Evolutionary conservation across 2,888 invertebrate species (phyloP), one percentile per base, ranked within the genome.

Genomic region (Drosophila neotestacea): DNA sequence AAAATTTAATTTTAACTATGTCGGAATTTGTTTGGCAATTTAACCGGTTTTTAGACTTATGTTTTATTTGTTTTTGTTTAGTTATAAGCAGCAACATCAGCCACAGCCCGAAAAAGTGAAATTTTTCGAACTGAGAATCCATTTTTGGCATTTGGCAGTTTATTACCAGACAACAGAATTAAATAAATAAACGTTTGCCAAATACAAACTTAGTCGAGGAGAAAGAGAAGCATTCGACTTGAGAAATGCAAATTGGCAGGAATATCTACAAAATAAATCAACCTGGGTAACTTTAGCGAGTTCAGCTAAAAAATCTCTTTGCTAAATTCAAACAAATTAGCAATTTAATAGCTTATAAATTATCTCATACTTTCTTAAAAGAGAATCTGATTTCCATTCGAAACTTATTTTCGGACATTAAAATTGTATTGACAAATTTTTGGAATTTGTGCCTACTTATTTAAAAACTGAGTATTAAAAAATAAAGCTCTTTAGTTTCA

Each of bases 1-100:
- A 70, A 85, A 89, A 87, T 85, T 89, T 83, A 81, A 89, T 83
- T 82, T 79, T 64, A 83, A 78, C 83, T 88, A 87, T 70, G 74
- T 69, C 54, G 69, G 58, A 61, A 73, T 82, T 85, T 77, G 72
- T 63, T 56, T 77, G 62, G 56, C 73, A 66, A 79, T 62, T 70
- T 78, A 87, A 83, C 88, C 88, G 82, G 88, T 83, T 83, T 62
- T 41, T 32, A 2, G 30, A 22, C 41, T 41, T 36, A 27, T 70
- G 10, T 64, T 56, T 56, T 38, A 28, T 47, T 50, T 55, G 41
- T 47, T 47, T 47, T 41, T 46, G 47, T 47, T 58, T 22, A 22
- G 22, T 22, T 47, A 36, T 44, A 56, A 34, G 42, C 55, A 44
- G 36, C 54, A 41, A 42, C 54, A 30, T 58, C 48, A 59, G 59